phyloP scores from a whole-genome alignment of 2,888 invertebrate species.

The Crematogaster levior region DNA sequence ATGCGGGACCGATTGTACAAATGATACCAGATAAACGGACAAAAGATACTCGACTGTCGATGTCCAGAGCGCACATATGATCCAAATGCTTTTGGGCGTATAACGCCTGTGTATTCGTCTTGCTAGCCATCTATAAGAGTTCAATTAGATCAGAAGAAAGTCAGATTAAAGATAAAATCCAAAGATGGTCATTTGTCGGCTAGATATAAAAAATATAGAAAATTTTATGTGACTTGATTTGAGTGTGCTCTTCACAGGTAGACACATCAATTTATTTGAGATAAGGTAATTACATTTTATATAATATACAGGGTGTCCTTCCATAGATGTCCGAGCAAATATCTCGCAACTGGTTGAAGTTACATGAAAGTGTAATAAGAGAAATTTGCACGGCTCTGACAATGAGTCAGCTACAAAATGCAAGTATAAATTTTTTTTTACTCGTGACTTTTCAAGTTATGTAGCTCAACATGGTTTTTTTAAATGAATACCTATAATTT shows the following conservation, averaged over 20 bases:
- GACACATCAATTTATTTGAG: neutral
- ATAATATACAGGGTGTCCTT: too few relatives aligned
- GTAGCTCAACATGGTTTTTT: too few relatives aligned
- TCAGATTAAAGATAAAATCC: neutral
- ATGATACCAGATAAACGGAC: slow-evolving; percentile 98
- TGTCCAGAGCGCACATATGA: slow-evolving; percentile 97
- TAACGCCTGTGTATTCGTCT: slow-evolving; percentile 74
- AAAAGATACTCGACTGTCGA: slow-evolving; percentile 95
- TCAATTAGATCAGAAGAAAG: slow-evolving; percentile 38
- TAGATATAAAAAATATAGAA: neutral
- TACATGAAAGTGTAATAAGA: too few relatives aligned
- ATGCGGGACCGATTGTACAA: slow-evolving; percentile 98
- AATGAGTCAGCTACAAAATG: too few relatives aligned
- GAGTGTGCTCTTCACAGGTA: neutral
- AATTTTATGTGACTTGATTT: neutral
- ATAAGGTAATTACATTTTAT: neutral
- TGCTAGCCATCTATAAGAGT: slow-evolving; percentile 80
- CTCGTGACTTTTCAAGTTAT: too few relatives aligned
- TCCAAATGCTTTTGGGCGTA: slow-evolving; percentile 89
- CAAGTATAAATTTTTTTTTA: too few relatives aligned
- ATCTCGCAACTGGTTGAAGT: too few relatives aligned
- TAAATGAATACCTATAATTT: too few relatives aligned
- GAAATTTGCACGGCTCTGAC: too few relatives aligned
- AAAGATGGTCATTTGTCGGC: neutral
- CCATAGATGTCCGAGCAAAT: too few relatives aligned